These are phyloP conservation scores for Knipowitschia caucasica DNA, from an alignment of 2,797 vertebrate species.

Conservation along the genomic window DNA sequence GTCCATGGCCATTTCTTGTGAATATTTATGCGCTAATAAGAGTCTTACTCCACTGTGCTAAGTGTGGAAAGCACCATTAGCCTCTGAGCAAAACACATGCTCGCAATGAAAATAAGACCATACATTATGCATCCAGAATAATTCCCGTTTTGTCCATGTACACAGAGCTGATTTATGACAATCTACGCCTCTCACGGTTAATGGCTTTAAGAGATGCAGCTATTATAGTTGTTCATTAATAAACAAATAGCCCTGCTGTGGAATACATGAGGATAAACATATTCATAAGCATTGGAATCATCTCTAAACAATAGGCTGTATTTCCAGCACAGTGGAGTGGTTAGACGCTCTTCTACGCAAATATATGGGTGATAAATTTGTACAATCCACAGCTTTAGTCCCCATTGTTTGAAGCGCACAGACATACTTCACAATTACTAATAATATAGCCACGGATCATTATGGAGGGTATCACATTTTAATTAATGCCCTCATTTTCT, in stretches of 20 bases:
- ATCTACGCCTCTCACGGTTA: conserved; percentile 81
- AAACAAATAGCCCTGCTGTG: conserved; percentile 57
- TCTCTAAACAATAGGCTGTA: conserved; percentile 43
- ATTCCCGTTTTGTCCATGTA: conserved; percentile 82
- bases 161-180: conserved; percentile 82
- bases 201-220: conserved; percentile 87
- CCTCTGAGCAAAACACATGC: conserved; percentile 83
- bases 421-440: background rate
- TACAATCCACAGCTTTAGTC: background rate
- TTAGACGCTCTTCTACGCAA: too few relatives aligned
- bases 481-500: conserved; percentile 46
- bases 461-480: conserved; percentile 37
- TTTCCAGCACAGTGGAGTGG: background rate
- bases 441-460: conserved; percentile 10
- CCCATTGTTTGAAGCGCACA: background rate
- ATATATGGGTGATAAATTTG: background rate
- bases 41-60: too few relatives aligned
- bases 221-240: conserved; percentile 83
- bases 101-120: conserved; percentile 79
- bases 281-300: conserved; percentile 56
- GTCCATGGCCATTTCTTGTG: too few relatives aligned
- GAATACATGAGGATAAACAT: conserved; percentile 48
- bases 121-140: conserved; percentile 87
- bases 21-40: too few relatives aligned
- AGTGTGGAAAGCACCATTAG: conserved; percentile 80